A percentile compares a stretch with the other conserved stretches of the same genome.
Conservation (phyloP, 2,888 invertebrate genomes). For the Elmis aenea region DNA sequence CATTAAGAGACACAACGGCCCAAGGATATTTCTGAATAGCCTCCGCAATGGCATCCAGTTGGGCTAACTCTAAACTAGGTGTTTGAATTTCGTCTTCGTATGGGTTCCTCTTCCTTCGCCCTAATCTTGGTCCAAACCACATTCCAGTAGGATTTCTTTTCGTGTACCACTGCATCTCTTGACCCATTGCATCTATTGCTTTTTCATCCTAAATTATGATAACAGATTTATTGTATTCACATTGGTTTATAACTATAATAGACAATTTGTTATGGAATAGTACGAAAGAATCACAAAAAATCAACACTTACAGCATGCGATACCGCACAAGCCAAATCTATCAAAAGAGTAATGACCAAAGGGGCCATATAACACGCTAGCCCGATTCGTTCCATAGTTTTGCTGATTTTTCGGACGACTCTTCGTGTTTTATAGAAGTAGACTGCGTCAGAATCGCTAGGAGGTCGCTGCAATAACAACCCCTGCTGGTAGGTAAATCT, state of each 20-base stretch:
- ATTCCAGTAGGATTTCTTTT: constrained; percentile 30
- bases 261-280: no score
- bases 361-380: constrained; percentile 26
- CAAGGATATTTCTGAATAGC: constrained; percentile 43
- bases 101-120: constrained; percentile 46
- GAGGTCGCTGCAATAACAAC: constrained; percentile 36
- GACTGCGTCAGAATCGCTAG: constrained; percentile 27
- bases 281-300: no score
- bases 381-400: constrained; percentile 29
- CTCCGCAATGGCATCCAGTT: constrained; percentile 41
- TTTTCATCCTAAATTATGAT: constrained; percentile 15
- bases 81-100: constrained; percentile 30
- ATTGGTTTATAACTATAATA: constrained; percentile 1
- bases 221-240: constrained; percentile 10
- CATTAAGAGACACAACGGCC: constrained; percentile 43
- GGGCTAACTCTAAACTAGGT: constrained; percentile 31
- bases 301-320: constrained; percentile 11
- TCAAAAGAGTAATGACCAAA: constrained; percentile 9
- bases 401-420: constrained; percentile 12
- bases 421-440: constrained; percentile 29
- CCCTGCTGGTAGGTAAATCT: constrained; percentile 33
- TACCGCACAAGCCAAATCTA: constrained; percentile 5
- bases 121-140: constrained; percentile 55
- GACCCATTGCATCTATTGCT: constrained; percentile 6
- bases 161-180: constrained; percentile 8